A percentile compares a stretch with the other conserved stretches of the same genome.
These are phyloP conservation scores for Thamnaconus septentrionalis DNA, from an alignment of 2,113 vertebrate genomes.

Conservation along the genomic window DNA sequence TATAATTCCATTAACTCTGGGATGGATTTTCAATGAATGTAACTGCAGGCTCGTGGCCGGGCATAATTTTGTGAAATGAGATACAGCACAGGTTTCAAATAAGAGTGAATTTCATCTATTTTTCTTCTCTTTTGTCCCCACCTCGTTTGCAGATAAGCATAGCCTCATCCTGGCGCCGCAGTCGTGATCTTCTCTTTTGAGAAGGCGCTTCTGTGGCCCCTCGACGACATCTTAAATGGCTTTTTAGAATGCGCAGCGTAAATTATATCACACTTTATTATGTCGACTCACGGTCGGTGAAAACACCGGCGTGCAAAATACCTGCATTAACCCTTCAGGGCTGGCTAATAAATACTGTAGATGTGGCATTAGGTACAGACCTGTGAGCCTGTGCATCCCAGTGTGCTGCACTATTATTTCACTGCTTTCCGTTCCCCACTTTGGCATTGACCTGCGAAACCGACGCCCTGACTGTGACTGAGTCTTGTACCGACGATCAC, in stretches of 20 bases:
- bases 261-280: slow-evolving; percentile 48
- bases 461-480: slow-evolving; percentile 8
- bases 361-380: slow-evolving; percentile 30
- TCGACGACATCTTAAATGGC: slow-evolving; percentile 22
- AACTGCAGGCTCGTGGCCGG: slow-evolving; percentile 69
- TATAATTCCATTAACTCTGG: slow-evolving; percentile 77
- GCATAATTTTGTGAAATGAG: slow-evolving; percentile 73
- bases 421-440: neutral
- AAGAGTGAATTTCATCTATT: slow-evolving; percentile 34
- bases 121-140: slow-evolving; percentile 34
- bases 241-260: slow-evolving; percentile 33
- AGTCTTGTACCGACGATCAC: neutral
- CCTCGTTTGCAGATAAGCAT: slow-evolving; percentile 42
- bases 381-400: slow-evolving; percentile 15
- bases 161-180: slow-evolving; percentile 33
- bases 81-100: slow-evolving; percentile 56
- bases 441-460: neutral
- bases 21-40: slow-evolving; percentile 77
- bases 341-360: slow-evolving; percentile 30
- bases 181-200: slow-evolving; percentile 40
- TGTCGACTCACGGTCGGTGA: slow-evolving; percentile 10
- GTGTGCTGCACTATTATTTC: slow-evolving; percentile 17
- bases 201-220: slow-evolving; percentile 11
- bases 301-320: slow-evolving; percentile 23
- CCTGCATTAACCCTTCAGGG: slow-evolving; percentile 23